Conservation (phyloP, 2,888 invertebrate species). For the Nymphalis c-album region DNA sequence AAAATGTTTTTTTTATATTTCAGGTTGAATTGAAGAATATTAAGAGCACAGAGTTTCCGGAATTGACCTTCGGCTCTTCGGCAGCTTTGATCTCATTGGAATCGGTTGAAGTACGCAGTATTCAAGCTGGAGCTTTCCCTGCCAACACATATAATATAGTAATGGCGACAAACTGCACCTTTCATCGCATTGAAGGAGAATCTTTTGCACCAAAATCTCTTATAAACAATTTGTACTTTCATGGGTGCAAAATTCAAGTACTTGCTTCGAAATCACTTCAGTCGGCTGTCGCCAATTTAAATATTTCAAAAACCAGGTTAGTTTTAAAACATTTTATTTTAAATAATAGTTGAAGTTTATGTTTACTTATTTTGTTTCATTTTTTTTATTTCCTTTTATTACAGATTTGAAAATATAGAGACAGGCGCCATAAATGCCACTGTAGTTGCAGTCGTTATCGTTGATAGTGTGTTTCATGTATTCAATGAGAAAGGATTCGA, state of each 20-base stretch:
- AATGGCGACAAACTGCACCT: conserved; percentile 82
- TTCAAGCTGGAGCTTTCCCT: conserved; percentile 84
- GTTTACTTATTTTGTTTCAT: not conserved
- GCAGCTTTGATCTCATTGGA: conserved; percentile 82
- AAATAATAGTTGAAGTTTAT: not conserved
- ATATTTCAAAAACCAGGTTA: conserved; percentile 84
- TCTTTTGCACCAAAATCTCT: conserved; percentile 84
- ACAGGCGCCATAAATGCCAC: conserved; percentile 84
- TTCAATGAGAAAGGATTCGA: conserved; percentile 83
- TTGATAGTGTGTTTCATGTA: conserved; percentile 82
- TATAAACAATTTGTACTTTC: conserved; percentile 82
- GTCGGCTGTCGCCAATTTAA: conserved; percentile 84
- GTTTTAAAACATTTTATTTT: conserved; percentile 23
- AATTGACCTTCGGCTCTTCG: conserved; percentile 83
- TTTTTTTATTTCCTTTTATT: conserved; percentile 48
- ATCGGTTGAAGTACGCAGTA: conserved; percentile 73
- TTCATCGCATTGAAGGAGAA: conserved; percentile 82
- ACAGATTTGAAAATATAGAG: conserved; percentile 83
- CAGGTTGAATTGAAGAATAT: conserved; percentile 85
- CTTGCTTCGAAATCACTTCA: conserved; percentile 82
- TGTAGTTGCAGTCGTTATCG: conserved; percentile 82
- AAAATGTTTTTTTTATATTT: conserved; percentile 42
- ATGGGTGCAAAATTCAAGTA: conserved; percentile 80
- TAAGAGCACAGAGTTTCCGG: conserved; percentile 81
- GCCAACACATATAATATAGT: conserved; percentile 84